These are phyloP conservation scores for Byasa hedistus DNA, from an alignment of 2,888 invertebrate species.

Conservation along the genomic window DNA sequence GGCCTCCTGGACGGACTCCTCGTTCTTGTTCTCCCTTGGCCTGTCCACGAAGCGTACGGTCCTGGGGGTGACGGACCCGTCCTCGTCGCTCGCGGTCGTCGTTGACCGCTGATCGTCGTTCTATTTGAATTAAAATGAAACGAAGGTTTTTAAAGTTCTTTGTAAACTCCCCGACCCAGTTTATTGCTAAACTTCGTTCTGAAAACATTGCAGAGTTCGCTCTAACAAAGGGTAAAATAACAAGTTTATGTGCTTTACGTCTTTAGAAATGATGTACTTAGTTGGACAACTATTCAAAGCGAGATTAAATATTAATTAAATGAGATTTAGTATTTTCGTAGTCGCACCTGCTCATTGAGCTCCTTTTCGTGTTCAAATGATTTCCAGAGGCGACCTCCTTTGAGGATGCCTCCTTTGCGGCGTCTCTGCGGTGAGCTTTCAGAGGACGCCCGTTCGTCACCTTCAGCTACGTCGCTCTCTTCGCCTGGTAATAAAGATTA, in stretches of 20 bases:
- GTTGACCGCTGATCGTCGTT: slow-evolving; percentile 68
- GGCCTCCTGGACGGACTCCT: slow-evolving; percentile 48
- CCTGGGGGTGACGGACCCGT: slow-evolving; percentile 79
- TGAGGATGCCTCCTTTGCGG: slow-evolving; percentile 85
- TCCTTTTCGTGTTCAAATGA: slow-evolving; percentile 73
- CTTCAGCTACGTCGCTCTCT: slow-evolving; percentile 65
- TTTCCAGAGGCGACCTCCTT: slow-evolving; percentile 89
- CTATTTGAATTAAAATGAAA: slow-evolving; percentile 37
- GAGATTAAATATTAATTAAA: no score
- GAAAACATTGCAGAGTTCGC: neutral
- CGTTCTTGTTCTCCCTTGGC: slow-evolving; percentile 58
- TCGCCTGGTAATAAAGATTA: slow-evolving; percentile 50
- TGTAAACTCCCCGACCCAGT: neutral
- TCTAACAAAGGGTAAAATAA: neutral
- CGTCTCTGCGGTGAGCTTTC: slow-evolving; percentile 81
- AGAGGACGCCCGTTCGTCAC: slow-evolving; percentile 59
- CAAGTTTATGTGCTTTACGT: neutral
- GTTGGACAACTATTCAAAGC: neutral
- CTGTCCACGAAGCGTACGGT: slow-evolving; percentile 84
- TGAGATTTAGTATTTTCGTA: no score
- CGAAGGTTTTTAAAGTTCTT: neutral
- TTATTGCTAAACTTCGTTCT: neutral
- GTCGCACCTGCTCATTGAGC: slow-evolving; percentile 72
- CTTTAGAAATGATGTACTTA: neutral
- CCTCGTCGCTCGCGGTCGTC: slow-evolving; percentile 77